Conservation (phyloP, 2,797 vertebrate species). For the Threskiornis aethiopicus region DNA sequence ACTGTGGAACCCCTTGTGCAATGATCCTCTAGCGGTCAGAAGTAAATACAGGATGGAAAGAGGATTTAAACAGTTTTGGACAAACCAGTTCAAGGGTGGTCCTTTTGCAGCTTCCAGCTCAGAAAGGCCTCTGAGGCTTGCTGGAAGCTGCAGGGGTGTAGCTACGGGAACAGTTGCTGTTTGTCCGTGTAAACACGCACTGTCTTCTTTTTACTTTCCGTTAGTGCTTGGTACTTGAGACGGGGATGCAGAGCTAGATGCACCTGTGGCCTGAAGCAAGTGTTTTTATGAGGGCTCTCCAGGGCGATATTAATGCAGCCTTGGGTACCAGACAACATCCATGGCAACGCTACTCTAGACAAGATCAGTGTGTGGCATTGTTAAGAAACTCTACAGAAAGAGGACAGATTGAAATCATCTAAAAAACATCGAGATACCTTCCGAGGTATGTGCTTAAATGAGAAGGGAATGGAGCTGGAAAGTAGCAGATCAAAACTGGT, state of each 20-base stretch:
- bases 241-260: neutral
- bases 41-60: neutral
- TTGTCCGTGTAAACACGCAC: neutral
- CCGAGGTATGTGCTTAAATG: neutral
- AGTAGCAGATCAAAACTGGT: neutral
- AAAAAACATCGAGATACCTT: neutral
- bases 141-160: neutral
- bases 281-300: neutral
- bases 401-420: neutral
- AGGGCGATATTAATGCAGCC: neutral
- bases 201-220: neutral
- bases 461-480: neutral
- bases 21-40: neutral
- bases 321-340: neutral
- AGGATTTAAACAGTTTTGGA: neutral
- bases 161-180: neutral
- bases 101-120: neutral
- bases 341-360: neutral
- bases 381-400: neutral
- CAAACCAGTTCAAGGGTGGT: neutral
- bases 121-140: neutral
- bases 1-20: neutral
- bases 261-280: neutral
- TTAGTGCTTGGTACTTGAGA: neutral
- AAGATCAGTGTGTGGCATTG: neutral